Base-by-base conservation (phyloP, 2,797 vertebrate genomes). In the Rhynchonycteris naso region DNA sequence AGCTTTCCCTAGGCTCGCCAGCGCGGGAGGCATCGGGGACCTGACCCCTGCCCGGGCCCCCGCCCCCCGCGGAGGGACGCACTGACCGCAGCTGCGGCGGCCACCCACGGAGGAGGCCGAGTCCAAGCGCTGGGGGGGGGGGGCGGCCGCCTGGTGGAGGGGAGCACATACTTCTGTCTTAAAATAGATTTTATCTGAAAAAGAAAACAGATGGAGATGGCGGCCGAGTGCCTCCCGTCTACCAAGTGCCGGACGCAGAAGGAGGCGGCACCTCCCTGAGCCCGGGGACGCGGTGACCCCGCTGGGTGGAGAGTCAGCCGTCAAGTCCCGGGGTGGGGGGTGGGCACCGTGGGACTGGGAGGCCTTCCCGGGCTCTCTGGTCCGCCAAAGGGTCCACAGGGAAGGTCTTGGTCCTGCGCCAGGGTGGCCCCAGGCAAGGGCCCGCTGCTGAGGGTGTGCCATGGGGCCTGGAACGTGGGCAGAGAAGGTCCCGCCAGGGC, bases 141-240 rank as follows among this genome's bases (percentile, higher is more conserved):
- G 0, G 63, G 76, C 43, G 12, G 43, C 43, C 5, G 43, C 43
- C 43, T 72, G 96, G 74, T 58, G 28, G 24, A 11, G 4, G 0
- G 1, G 59, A 85, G 74, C 13, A 0, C 94, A 35, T 72, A 33
- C 87, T 95, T 96, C 78, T 93, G 87, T 87, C 96, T 59, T 69
- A 59, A 96, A 97, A 96, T 84, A 96, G 96, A 96, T 97, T 88
- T 95, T 96, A 94, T 96, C 96, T 97, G 94, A 68, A 84, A 96
- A 94, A 96, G 96, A 89, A 96, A 98, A 74, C 95, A 97, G 97
- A 92, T 94, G 94, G 94, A 14, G 87, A 71, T 47, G 71, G 86
- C 79, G 93, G 66, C 47, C 90, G 63, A 3, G 28, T 7, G 50
- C 24, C 61, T 16, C 69, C 50, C 82, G 35, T 58, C 71, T 8